Conservation (phyloP, 2,888 invertebrate genomes). For the Drosophila fungiperda region DNA sequence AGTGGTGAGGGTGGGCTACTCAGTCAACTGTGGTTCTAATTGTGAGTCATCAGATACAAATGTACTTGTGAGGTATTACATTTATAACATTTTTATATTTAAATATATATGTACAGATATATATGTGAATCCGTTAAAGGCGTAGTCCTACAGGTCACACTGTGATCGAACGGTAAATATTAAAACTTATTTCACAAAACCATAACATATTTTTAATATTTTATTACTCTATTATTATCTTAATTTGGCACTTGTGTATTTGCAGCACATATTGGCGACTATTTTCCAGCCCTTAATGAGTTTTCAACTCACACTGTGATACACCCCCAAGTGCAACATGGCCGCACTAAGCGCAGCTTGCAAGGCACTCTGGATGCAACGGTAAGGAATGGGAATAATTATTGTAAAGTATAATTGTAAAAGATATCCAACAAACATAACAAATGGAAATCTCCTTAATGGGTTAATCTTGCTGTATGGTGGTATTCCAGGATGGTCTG, state of each 20-base stretch:
- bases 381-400: slow-evolving; percentile 85
- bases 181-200: background rate
- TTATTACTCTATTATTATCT: background rate
- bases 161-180: background rate
- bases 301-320: slow-evolving; percentile 86
- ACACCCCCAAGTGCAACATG: slow-evolving; percentile 90
- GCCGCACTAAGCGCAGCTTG: slow-evolving; percentile 90
- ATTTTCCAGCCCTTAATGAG: slow-evolving; percentile 83
- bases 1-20: background rate
- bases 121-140: no score
- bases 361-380: slow-evolving; percentile 89
- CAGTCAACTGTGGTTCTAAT: background rate
- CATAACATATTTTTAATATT: background rate
- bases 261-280: slow-evolving; percentile 73
- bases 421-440: background rate
- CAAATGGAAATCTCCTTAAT: background rate
- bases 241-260: slow-evolving; percentile 20
- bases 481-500: slow-evolving; percentile 22
- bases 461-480: background rate
- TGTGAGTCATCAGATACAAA: background rate
- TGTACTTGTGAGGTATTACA: background rate
- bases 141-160: no score
- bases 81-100: background rate
- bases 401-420: background rate
- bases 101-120: background rate